Percentiles rank a stretch among this genome's conserved stretches.
Conservation (phyloP, 1,140 invertebrate species). For the Drosophila pallidifrons region DNA sequence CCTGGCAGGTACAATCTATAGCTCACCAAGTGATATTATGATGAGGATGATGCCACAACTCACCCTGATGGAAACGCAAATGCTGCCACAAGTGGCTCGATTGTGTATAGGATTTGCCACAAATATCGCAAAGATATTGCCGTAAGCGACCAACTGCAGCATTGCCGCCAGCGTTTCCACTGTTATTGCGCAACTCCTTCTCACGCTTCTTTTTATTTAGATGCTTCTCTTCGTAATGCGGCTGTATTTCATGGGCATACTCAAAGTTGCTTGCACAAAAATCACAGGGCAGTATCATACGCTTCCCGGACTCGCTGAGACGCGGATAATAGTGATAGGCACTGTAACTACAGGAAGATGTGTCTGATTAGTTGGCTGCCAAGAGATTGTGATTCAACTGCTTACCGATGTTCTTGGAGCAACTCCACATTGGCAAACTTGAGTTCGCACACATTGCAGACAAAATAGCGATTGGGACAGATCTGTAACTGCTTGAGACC, state of each 20-base stretch:
- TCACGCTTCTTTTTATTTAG: slow-evolving; percentile 73
- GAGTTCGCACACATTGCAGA: slow-evolving; percentile 85
- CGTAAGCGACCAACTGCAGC: slow-evolving; percentile 63
- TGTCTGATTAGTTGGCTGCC: not conserved
- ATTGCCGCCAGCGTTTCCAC: not conserved
- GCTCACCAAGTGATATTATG: not conserved
- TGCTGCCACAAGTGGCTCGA: slow-evolving; percentile 88
- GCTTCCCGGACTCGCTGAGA: slow-evolving; percentile 34
- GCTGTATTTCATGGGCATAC: slow-evolving; percentile 83
- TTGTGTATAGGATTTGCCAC: slow-evolving; percentile 87
- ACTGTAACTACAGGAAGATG: slow-evolving; percentile 51
- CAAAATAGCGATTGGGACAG: slow-evolving; percentile 70
- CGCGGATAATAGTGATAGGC: slow-evolving; percentile 80
- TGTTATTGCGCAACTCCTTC: slow-evolving; percentile 61
- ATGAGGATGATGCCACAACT: slow-evolving; percentile 2
- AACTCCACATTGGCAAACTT: slow-evolving; percentile 78
- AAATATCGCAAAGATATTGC: slow-evolving; percentile 87
- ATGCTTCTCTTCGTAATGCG: slow-evolving; percentile 84
- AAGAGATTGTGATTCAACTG: not conserved
- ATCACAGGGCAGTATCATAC: slow-evolving; percentile 71
- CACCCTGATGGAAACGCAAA: slow-evolving; percentile 87
- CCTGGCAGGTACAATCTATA: slow-evolving; percentile 69
- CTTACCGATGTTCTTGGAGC: slow-evolving; percentile 85
- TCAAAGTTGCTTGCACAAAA: slow-evolving; percentile 78
- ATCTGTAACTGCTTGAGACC: slow-evolving; percentile 63